A percentile compares a stretch with the other conserved stretches of the same genome.
Evolutionary conservation across 2,113 vertebrate species (phyloP).

Genomic region (western clawed frog (Xenopus tropicalis)): DNA sequence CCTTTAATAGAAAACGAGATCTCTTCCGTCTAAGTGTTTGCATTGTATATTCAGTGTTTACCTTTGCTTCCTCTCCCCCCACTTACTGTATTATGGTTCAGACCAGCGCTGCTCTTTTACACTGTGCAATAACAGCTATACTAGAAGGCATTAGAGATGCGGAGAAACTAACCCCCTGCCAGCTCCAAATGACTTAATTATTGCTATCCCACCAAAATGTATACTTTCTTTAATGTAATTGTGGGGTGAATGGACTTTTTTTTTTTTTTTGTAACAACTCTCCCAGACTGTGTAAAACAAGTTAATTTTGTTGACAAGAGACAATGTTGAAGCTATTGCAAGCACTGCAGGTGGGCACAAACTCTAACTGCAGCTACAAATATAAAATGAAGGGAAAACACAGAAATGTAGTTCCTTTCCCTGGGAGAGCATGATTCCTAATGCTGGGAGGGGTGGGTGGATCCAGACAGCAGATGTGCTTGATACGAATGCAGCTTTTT

Average conservation of each 20-base stretch:
- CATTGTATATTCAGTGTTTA: too few relatives aligned
- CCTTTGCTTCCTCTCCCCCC: too few relatives aligned
- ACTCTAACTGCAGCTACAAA: too few relatives aligned
- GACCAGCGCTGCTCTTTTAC: not conserved
- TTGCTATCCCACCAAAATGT: too few relatives aligned
- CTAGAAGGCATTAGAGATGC: too few relatives aligned
- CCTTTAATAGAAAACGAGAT: not conserved
- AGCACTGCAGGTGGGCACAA: not conserved
- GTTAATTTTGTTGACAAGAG: not conserved
- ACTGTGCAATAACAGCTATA: not conserved
- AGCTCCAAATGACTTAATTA: too few relatives aligned
- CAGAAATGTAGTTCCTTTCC: not conserved
- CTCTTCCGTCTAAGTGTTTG: not conserved
- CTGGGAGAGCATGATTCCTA: conserved; percentile 21
- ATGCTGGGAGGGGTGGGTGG: conserved; percentile 2
- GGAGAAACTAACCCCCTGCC: too few relatives aligned
- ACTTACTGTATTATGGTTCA: not conserved
- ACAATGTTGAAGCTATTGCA: not conserved
- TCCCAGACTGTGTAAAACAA: too few relatives aligned
- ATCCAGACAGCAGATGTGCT: conserved; percentile 30
- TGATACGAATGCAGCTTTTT: conserved; percentile 31
- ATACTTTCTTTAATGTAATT: too few relatives aligned
- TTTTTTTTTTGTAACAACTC: too few relatives aligned
- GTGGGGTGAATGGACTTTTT: too few relatives aligned
- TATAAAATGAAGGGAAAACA: not conserved